These are phyloP conservation scores for Nephrotoma guestfalica DNA, from an alignment of 2,888 invertebrate species.

Conservation along the genomic window DNA sequence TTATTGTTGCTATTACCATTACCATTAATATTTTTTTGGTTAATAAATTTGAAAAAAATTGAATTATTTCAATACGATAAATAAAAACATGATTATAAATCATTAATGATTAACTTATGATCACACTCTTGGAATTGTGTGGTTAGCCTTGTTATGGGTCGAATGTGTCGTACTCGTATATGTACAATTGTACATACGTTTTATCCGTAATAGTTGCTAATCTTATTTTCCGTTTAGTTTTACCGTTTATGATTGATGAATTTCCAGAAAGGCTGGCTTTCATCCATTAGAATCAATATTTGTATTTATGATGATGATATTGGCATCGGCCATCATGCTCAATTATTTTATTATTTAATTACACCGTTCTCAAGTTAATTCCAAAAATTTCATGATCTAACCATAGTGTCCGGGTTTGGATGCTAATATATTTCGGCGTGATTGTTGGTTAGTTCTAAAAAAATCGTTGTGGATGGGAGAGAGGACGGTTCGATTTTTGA, in stretches of 20 bases:
- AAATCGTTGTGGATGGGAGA: too few relatives aligned
- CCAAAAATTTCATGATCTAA: too few relatives aligned
- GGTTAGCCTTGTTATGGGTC: neutral
- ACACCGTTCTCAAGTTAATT: too few relatives aligned
- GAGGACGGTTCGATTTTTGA: too few relatives aligned
- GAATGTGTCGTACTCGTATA: neutral
- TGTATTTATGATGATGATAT: neutral
- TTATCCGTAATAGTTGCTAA: neutral
- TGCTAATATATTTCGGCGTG: too few relatives aligned
- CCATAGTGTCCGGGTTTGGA: too few relatives aligned
- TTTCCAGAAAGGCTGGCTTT: neutral
- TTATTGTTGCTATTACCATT: neutral
- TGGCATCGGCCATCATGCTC: too few relatives aligned
- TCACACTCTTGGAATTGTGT: neutral
- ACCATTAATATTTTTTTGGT: neutral
- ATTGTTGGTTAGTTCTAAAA: too few relatives aligned
- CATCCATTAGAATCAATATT: neutral
- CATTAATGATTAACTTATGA: neutral
- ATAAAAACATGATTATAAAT: neutral
- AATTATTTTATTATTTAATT: too few relatives aligned
- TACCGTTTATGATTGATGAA: neutral
- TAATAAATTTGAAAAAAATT: neutral
- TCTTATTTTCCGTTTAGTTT: neutral
- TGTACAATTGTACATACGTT: neutral
- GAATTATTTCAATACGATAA: neutral